Evolutionary conservation across 30 jellyfish, hydroid and myxozoan species (phyloP), one percentile per base, ranked within the genome.

Genomic region (Catostylus mosaicus): DNA sequence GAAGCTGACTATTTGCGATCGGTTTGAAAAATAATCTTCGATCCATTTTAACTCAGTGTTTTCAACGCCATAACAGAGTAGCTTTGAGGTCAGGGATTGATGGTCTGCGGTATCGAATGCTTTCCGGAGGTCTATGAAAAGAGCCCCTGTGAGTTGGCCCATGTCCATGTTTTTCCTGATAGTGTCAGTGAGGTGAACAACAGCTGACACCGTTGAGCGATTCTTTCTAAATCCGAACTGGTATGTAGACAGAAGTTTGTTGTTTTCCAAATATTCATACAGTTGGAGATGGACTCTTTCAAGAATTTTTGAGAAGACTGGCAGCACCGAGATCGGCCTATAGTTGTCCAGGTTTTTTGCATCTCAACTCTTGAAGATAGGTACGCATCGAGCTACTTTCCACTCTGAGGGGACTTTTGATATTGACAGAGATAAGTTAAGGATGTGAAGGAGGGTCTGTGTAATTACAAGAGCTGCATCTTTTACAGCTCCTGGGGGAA

Each of bases 401-500:
- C 73, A 73, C 85, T 47, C 85, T 73, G 75, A 73, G 85, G 85
- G 85, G 27, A 73, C 69, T 75, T 18, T 70, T 45, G 68, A 70
- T 70, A 75, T 70, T 70, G 82, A 70, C 31, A 70, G 14, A 70
- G 82, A 70, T 75, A 70, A 30, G 82, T 70, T 70, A 10, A 70
- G 73, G 73, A 70, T 70, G 31, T 70, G 82, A 70, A 70, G 82
- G 82, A 70, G 85, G 82, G 85, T 43, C 85, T 73, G 81, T 68
- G 64, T 68, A 62, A 63, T 79, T 6, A 26, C 90, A 29, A 60
- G 82, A 23, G 90, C 90, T 73, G 82, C 90, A 63, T 79, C 83
- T 72, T 62, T 79, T 23, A 79, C 86, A 37, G 86, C 67, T 56
- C 79, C 86, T 82, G 92, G 90, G 68, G 95, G 95, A 31, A 76